Base-by-base conservation (phyloP, 2,797 vertebrate species). In the Crenichthys baileyi region DNA sequence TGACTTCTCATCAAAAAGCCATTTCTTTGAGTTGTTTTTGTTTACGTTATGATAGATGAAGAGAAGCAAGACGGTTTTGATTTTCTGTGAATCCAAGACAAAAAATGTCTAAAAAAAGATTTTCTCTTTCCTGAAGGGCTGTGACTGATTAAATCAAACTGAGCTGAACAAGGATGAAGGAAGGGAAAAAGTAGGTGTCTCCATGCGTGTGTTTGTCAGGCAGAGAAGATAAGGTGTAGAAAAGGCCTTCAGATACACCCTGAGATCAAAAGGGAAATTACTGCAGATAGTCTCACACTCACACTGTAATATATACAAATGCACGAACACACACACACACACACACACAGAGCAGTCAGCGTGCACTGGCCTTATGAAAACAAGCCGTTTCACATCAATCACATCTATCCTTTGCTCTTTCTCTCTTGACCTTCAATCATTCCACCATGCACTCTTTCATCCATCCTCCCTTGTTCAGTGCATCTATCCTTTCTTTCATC, bases 341-440 rank as follows among this genome's bases (percentile, higher is more conserved):
- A 58, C 53, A 70, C 16, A n/a, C 58, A 84, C 36, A 55, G 60
- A 78, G 56, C 72, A 83, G 77, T 73, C 72, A 81, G 81, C 22
- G 12, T 84, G 82, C 79, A 56, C 81, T 74, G 24, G 77, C 73
- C 85, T 90, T 88, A 90, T 90, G 87, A 92, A 91, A 93, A 94
- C 90, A 93, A 91, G 87, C 89, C 85, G 88, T 86, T 88, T 89
- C 90, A 91, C 90, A 93, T 92, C 91, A 93, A 88, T 94, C 90
- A 88, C 84, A 80, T 79, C 85, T 78, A 81, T 88, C 83, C 86
- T 89, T 92, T 89, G 79, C 90, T 88, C 87, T 87, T 70, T 87
- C 89, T 90, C 87, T 85, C 89, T 90, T 92, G 93, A 93, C 93
- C 92, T 92, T 93, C 88, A 87, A 88, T 92, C 83, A 88, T 89